These are phyloP conservation scores for Pogonocichla stellata DNA, from an alignment of 2,113 vertebrate species.

Conservation along the genomic window DNA sequence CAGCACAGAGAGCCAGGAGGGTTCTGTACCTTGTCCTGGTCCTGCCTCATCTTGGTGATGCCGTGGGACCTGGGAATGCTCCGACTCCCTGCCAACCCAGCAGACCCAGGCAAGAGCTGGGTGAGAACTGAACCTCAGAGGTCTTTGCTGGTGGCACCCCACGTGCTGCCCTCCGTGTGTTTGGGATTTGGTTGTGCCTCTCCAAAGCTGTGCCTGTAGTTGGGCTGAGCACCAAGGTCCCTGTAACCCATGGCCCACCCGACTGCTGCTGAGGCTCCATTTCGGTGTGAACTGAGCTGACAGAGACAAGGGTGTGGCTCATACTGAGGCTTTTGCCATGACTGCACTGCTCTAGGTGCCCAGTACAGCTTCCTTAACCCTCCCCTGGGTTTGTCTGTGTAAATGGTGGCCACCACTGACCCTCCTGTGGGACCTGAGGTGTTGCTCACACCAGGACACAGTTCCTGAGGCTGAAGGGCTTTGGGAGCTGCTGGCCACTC, in stretches of 20 bases:
- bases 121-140: neutral
- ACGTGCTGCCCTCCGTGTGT: rapidly evolving
- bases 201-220: neutral
- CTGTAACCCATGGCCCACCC: rapidly evolving
- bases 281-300: neutral
- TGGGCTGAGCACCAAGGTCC: neutral
- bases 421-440: neutral
- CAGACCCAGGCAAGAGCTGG: neutral
- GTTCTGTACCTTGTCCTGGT: neutral
- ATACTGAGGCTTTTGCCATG: neutral
- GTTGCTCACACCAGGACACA: neutral
- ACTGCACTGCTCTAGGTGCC: neutral
- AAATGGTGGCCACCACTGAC: neutral
- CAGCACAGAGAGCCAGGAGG: neutral
- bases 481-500: neutral
- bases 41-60: neutral
- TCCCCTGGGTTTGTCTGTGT: neutral
- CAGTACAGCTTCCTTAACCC: neutral
- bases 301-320: neutral
- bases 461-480: neutral
- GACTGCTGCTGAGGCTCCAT: neutral
- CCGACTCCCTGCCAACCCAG: rapidly evolving
- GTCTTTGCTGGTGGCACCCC: neutral
- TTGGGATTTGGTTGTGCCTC: neutral
- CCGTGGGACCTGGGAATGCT: neutral